phyloP scores from a whole-genome alignment of 2,113 vertebrate genomes.

The Chloropsis hardwickii region DNA sequence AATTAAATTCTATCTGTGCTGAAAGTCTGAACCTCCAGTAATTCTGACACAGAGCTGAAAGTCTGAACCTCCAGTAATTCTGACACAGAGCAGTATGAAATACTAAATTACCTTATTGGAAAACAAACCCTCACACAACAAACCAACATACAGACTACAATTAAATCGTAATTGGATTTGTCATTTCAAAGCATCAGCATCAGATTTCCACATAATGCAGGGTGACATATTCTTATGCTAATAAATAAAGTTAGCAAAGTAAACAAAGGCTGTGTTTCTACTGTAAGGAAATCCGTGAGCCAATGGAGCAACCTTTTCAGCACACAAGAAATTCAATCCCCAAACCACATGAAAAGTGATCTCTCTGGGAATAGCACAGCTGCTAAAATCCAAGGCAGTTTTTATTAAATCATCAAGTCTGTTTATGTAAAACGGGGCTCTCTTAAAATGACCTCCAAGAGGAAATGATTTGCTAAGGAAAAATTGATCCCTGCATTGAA shows the following conservation, averaged over 20 bases:
- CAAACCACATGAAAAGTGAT: slow-evolving; percentile 77
- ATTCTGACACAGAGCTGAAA: neutral
- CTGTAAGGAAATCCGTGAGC: slow-evolving; percentile 70
- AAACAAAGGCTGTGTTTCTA: slow-evolving; percentile 67
- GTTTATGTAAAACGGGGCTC: slow-evolving; percentile 67
- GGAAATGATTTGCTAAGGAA: slow-evolving; percentile 62
- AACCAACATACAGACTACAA: neutral
- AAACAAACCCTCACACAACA: neutral
- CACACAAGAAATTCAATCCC: slow-evolving; percentile 71
- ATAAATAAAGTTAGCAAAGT: slow-evolving; percentile 63
- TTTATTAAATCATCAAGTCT: slow-evolving; percentile 68
- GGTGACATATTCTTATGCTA: slow-evolving; percentile 43
- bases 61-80: neutral
- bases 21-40: neutral
- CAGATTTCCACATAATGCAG: slow-evolving; percentile 53
- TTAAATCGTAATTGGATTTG: slow-evolving; percentile 53
- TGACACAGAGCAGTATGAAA: slow-evolving; percentile 12
- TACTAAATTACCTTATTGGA: neutral
- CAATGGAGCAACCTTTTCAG: slow-evolving; percentile 70
- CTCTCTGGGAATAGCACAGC: slow-evolving; percentile 74
- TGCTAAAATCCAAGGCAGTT: slow-evolving; percentile 74
- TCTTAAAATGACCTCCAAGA: slow-evolving; percentile 62
- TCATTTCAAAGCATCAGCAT: slow-evolving; percentile 61
- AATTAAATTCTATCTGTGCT: neutral
- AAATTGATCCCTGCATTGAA: slow-evolving; percentile 23